A percentile compares a stretch with the other conserved stretches of the same genome.
phyloP scores from a whole-genome alignment of 2,888 invertebrate genomes.

The Callyntrura sp. region DNA sequence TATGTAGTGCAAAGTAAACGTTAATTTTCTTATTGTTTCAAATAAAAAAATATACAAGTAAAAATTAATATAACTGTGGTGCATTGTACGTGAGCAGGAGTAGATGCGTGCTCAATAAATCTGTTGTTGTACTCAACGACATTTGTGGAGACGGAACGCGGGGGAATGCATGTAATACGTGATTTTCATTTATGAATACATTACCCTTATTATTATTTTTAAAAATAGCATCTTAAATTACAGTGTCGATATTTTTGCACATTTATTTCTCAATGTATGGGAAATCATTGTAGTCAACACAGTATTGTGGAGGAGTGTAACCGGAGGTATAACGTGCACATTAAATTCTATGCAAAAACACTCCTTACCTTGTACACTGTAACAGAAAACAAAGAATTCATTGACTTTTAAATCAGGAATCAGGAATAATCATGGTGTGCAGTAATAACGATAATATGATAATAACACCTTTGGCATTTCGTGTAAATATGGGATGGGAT shows the following conservation, averaged over 20 bases:
- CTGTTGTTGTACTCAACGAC: neutral
- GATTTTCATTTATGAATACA: neutral
- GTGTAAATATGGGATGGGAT: neutral
- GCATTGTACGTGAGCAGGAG: neutral
- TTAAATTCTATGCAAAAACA: neutral
- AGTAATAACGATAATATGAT: conserved; percentile 26
- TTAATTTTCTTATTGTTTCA: conserved; percentile 33
- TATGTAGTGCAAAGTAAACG: neutral
- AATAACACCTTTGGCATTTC: conserved; percentile 46
- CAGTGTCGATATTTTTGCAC: too few species aligned
- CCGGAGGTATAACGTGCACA: conserved; percentile 34
- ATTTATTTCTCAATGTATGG: neutral
- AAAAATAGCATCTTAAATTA: neutral
- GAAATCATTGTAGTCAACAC: neutral
- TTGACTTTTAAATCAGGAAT: conserved; percentile 47
- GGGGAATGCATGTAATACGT: neutral
- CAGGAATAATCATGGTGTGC: neutral
- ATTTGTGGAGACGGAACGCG: neutral
- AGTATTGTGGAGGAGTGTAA: conserved; percentile 4
- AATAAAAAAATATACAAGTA: conserved; percentile 12
- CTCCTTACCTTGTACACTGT: neutral
- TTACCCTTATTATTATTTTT: neutral
- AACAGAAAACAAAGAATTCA: conserved; percentile 11
- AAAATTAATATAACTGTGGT: conserved; percentile 20
- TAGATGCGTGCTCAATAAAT: conserved; percentile 6